These are phyloP conservation scores for Barbus barbus DNA, from an alignment of 2,113 vertebrate species.

Conservation along the genomic window DNA sequence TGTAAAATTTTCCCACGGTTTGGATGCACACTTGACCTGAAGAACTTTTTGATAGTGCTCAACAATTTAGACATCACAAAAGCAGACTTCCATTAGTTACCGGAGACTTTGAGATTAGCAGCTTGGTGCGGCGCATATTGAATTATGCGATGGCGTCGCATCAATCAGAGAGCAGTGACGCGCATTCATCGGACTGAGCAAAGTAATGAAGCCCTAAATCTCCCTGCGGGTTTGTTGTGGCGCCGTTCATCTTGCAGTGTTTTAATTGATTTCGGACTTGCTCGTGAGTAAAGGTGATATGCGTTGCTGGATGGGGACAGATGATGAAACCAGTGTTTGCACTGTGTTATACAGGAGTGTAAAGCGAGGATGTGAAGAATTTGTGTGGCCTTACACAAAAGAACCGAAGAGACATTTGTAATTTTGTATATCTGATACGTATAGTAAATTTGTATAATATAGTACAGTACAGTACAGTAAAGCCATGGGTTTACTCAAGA, in stretches of 20 bases:
- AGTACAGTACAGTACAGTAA: no score
- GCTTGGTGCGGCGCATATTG: slow-evolving; percentile 51
- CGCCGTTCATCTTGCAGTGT: slow-evolving; percentile 43
- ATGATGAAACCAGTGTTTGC: background rate
- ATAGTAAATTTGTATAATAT: no score
- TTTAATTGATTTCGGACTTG: slow-evolving; percentile 50
- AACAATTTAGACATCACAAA: slow-evolving; percentile 36
- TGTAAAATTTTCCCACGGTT: background rate
- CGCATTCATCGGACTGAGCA: slow-evolving; percentile 46
- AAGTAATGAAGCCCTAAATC: slow-evolving; percentile 50
- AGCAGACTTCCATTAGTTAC: slow-evolving; percentile 54
- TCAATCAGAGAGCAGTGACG: slow-evolving; percentile 56
- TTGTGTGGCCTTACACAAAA: background rate
- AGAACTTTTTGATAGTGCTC: background rate
- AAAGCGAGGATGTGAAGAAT: background rate
- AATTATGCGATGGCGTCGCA: slow-evolving; percentile 50
- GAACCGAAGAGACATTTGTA: background rate
- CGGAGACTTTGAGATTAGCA: slow-evolving; percentile 51
- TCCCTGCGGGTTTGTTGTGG: slow-evolving; percentile 43
- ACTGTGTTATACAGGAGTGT: background rate
- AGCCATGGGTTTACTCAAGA: background rate
- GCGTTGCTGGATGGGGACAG: background rate
- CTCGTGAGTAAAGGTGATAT: slow-evolving; percentile 13
- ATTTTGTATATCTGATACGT: background rate
- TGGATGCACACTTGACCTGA: background rate